A percentile compares a stretch with the other conserved stretches of the same genome.
These are phyloP conservation scores for Hoplodrina ambigua DNA, from an alignment of 2,888 invertebrate genomes.

Conservation along the genomic window DNA sequence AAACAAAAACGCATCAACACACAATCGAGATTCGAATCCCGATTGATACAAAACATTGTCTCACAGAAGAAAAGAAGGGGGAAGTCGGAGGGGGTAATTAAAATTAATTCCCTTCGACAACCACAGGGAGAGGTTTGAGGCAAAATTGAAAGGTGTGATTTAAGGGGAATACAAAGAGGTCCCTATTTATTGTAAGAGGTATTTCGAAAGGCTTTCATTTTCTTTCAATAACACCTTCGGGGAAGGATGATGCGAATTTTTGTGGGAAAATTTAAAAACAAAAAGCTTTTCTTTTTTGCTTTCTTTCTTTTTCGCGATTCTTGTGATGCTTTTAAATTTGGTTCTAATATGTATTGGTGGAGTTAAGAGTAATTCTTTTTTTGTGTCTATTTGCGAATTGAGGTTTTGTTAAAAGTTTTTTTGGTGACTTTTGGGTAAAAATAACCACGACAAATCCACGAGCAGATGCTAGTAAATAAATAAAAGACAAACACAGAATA, in stretches of 20 bases:
- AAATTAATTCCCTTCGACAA: conserved; percentile 62
- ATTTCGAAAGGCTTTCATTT: conserved; percentile 42
- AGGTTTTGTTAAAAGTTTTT: no score
- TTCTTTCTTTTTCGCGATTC: conserved; percentile 13
- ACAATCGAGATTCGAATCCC: conserved; percentile 17
- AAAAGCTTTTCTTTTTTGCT: neutral
- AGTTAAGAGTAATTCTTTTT: conserved; percentile 1
- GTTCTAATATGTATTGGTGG: conserved; percentile 1
- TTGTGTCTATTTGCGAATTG: neutral
- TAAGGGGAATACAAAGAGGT: conserved; percentile 50
- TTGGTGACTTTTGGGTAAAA: no score
- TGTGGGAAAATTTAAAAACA: neutral
- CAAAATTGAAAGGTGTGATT: conserved; percentile 65
- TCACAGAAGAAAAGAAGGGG: conserved; percentile 14
- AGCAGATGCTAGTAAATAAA: no score
- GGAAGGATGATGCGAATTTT: conserved; percentile 33
- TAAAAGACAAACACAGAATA: no score
- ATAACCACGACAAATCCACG: no score
- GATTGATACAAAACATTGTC: conserved; percentile 50
- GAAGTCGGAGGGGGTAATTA: conserved; percentile 55
- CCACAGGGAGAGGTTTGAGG: conserved; percentile 45
- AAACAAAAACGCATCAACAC: conserved; percentile 33
- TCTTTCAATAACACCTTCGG: conserved; percentile 34
- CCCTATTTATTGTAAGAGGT: conserved; percentile 38
- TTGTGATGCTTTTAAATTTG: conserved; percentile 7